Conservation (phyloP, 2,797 vertebrate species). For the Gymnoscopelus braueri region DNA sequence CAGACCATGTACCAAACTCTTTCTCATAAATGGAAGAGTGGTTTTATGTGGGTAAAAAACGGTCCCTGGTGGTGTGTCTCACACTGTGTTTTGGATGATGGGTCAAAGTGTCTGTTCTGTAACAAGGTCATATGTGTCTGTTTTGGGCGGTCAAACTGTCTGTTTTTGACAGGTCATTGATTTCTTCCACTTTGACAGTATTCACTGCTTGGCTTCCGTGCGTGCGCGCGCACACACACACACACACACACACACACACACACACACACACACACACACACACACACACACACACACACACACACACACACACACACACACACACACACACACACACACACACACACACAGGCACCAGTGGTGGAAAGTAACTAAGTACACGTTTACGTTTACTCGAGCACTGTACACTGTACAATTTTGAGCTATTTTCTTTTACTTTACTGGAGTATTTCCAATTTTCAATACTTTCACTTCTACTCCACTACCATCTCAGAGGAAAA, state of each 20-base stretch:
- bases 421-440: no score
- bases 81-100: constrained; percentile 16
- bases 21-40: no score
- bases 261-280: constrained; percentile 21
- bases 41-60: no score
- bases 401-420: no score
- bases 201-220: constrained; percentile 41
- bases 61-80: no score
- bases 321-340: constrained; percentile 1
- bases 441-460: no score
- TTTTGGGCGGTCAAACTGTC: constrained; percentile 9
- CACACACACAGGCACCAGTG: background rate
- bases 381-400: no score
- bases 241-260: constrained; percentile 4
- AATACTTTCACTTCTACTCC: no score
- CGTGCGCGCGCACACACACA: background rate
- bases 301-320: constrained; percentile 2
- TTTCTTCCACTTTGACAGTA: constrained; percentile 40
- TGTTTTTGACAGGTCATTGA: constrained; percentile 37
- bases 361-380: no score
- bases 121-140: constrained; percentile 47
- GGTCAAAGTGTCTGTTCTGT: background rate
- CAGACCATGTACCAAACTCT: no score
- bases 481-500: no score
- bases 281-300: constrained; percentile 1